A percentile compares a stretch with the other conserved stretches of the same genome.
Evolutionary conservation across 2,888 invertebrate genomes (phyloP).

Genomic region (Pediacus dermestoides): DNA sequence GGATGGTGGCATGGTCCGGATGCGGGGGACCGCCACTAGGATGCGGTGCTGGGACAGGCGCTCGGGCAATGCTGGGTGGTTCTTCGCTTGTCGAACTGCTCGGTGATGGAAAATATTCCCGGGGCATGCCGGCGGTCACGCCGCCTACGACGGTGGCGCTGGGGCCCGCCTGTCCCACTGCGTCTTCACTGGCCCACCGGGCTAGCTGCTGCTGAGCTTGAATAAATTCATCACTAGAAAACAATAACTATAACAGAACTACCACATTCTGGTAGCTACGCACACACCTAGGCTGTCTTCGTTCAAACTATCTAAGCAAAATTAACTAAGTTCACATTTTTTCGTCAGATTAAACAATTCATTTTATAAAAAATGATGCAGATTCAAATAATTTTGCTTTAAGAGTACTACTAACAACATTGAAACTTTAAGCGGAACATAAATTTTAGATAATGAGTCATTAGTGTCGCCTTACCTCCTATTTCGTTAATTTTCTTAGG

Average conservation of each 20-base stretch:
- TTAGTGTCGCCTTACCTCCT: no score
- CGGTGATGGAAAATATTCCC: slow-evolving; percentile 59
- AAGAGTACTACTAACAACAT: no score
- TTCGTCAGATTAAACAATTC: no score
- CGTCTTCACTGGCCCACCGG: slow-evolving; percentile 90
- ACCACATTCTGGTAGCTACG: slow-evolving; percentile 43
- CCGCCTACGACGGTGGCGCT: slow-evolving; percentile 26
- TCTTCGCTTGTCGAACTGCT: slow-evolving; percentile 54
- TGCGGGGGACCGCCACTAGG: slow-evolving; percentile 44
- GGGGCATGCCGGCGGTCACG: slow-evolving; percentile 54
- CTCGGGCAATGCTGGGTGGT: slow-evolving; percentile 55
- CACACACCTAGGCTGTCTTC: no score
- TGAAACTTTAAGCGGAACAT: no score
- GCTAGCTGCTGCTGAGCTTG: slow-evolving; percentile 95
- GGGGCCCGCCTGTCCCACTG: slow-evolving; percentile 50
- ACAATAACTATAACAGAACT: slow-evolving; percentile 74
- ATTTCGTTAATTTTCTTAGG: no score
- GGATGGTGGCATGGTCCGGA: slow-evolving; percentile 54
- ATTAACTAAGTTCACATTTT: no score
- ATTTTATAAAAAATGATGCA: no score
- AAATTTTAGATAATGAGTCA: no score
- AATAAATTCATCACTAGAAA: slow-evolving; percentile 96
- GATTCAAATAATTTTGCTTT: no score
- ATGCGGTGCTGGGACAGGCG: slow-evolving; percentile 50
- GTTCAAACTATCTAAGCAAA: no score